Evolutionary conservation across 2,113 vertebrate genomes (phyloP).

Genomic region (Gnathonemus longibarbis): DNA sequence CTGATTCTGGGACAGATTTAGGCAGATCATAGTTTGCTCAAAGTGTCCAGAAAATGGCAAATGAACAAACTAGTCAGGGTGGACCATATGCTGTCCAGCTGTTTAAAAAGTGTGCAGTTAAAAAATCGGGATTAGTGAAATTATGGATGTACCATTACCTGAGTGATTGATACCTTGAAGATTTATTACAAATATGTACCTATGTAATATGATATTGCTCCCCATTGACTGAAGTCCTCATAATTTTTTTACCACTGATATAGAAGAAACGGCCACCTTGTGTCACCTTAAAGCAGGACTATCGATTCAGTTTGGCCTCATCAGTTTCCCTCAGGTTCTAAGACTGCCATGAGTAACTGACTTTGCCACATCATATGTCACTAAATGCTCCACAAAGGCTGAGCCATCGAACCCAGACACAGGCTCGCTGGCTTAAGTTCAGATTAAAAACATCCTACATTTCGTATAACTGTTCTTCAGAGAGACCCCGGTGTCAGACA

Average conservation of each 20-base stretch:
- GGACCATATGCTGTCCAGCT: neutral
- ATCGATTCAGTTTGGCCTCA: neutral
- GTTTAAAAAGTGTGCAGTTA: neutral
- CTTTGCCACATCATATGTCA: neutral
- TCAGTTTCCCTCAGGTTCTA: neutral
- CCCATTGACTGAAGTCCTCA: neutral
- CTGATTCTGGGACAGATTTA: neutral
- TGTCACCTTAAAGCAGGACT: neutral
- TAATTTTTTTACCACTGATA: neutral
- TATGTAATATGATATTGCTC: neutral
- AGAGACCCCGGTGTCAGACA: neutral
- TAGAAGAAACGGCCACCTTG: neutral
- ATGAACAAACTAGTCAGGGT: neutral
- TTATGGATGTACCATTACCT: neutral
- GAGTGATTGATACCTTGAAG: neutral
- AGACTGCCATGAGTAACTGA: neutral
- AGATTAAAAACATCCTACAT: neutral
- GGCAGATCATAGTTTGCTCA: neutral
- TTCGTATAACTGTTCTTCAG: neutral
- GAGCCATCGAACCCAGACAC: constrained; percentile 1
- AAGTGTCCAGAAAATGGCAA: neutral
- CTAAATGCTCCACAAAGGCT: neutral
- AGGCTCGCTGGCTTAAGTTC: neutral
- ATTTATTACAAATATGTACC: neutral
- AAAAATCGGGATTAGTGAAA: neutral